These are phyloP conservation scores for Dermolepida albohirtum DNA, from an alignment of 2,888 invertebrate species.

Conservation along the genomic window DNA sequence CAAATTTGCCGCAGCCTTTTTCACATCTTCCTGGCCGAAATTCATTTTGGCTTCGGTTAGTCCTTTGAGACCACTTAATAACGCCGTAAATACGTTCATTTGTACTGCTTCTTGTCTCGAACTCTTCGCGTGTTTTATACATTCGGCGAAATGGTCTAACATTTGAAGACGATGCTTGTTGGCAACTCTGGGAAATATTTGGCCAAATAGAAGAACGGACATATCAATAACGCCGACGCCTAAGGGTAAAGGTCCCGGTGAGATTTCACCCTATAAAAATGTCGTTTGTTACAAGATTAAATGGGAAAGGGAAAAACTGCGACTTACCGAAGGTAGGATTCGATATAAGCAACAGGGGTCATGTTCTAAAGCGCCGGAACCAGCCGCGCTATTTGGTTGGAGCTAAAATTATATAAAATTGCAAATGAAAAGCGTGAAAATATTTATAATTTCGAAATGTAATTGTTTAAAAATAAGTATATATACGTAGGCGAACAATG, in stretches of 20 bases:
- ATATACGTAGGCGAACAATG: no score
- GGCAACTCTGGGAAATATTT: conserved; percentile 93
- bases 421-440: no score
- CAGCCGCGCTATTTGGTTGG: conserved; percentile 94
- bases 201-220: conserved; percentile 92
- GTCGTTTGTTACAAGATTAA: conserved; percentile 6
- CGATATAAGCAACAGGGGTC: conserved; percentile 94
- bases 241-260: conserved; percentile 87
- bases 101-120: conserved; percentile 94
- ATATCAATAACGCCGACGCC: conserved; percentile 97
- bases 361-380: conserved; percentile 96
- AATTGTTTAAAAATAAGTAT: no score
- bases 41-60: conserved; percentile 87
- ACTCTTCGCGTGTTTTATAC: conserved; percentile 93
- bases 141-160: conserved; percentile 96
- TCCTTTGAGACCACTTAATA: conserved; percentile 89
- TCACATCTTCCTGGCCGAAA: conserved; percentile 90
- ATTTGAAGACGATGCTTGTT: conserved; percentile 97
- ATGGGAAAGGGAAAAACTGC: not conserved
- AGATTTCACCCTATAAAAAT: conserved; percentile 67
- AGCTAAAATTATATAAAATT: conserved; percentile 70
- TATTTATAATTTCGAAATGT: no score
- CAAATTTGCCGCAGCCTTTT: conserved; percentile 83
- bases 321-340: conserved; percentile 69
- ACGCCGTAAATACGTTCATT: conserved; percentile 95